Percentiles rank a stretch among this genome's conserved stretches.
Conservation (phyloP, 2,888 invertebrate genomes). For the Pediacus dermestoides region DNA sequence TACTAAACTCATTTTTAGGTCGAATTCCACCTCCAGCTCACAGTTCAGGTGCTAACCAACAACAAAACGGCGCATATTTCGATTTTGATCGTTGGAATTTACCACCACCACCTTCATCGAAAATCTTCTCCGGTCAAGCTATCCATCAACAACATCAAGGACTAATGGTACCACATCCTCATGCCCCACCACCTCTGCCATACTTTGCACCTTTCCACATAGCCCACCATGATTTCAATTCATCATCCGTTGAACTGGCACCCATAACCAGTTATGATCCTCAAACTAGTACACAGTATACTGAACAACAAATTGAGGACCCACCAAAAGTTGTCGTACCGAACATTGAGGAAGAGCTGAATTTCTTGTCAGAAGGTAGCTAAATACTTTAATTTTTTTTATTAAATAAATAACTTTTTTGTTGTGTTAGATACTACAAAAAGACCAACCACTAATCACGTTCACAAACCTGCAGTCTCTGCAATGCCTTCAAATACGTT, state of each 20-base stretch:
- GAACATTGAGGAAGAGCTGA: constrained; percentile 84
- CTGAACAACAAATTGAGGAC: constrained; percentile 55
- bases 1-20: constrained; percentile 37
- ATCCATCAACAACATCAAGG: constrained; percentile 50
- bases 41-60: constrained; percentile 54
- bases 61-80: constrained; percentile 55
- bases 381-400: neutral
- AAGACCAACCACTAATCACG: constrained; percentile 25
- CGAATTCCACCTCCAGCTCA: constrained; percentile 72
- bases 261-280: constrained; percentile 58
- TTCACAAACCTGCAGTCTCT: constrained; percentile 22
- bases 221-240: constrained; percentile 56
- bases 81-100: constrained; percentile 81
- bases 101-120: constrained; percentile 64
- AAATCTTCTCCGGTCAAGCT: constrained; percentile 60
- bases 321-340: constrained; percentile 83
- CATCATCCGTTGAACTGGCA: constrained; percentile 63
- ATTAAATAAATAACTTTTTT: neutral
- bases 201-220: constrained; percentile 76
- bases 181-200: constrained; percentile 61
- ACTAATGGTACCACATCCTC: constrained; percentile 64
- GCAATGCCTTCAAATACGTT: constrained; percentile 50
- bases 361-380: constrained; percentile 65
- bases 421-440: constrained; percentile 30
- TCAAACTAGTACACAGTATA: constrained; percentile 37